Percentiles rank a stretch among this genome's conserved stretches.
phyloP scores from a whole-genome alignment of 1,140 invertebrate genomes.

The Caenorhabditis brenneri region DNA sequence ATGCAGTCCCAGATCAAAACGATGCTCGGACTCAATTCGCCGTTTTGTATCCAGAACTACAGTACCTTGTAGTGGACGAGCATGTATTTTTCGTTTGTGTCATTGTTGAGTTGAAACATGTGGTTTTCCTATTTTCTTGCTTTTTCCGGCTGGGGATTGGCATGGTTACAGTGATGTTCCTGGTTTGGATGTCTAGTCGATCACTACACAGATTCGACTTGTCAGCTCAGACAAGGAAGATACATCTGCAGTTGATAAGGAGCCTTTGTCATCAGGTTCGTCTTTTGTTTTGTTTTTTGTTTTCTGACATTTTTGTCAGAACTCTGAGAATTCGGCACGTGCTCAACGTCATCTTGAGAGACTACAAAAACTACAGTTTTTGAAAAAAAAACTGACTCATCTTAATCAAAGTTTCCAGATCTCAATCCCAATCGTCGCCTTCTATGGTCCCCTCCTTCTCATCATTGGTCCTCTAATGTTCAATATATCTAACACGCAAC shows the following conservation, averaged over 20 bases:
- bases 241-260: constrained; percentile 1
- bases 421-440: background rate
- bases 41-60: background rate
- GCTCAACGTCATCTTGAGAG: background rate
- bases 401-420: too few species aligned
- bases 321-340: background rate
- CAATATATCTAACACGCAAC: background rate
- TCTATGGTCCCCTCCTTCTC: background rate
- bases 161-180: background rate
- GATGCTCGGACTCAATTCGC: background rate
- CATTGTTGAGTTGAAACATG: background rate
- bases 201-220: background rate
- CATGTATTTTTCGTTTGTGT: background rate
- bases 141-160: background rate
- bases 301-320: background rate
- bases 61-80: background rate
- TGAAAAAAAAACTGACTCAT: too few species aligned
- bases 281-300: background rate
- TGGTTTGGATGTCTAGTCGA: background rate
- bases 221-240: background rate
- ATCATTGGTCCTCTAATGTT: background rate
- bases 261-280: constrained; percentile 5
- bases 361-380: background rate
- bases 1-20: background rate
- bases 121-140: background rate